These are phyloP conservation scores for Archips crataeganus DNA, from an alignment of 2,888 invertebrate species.

Conservation along the genomic window DNA sequence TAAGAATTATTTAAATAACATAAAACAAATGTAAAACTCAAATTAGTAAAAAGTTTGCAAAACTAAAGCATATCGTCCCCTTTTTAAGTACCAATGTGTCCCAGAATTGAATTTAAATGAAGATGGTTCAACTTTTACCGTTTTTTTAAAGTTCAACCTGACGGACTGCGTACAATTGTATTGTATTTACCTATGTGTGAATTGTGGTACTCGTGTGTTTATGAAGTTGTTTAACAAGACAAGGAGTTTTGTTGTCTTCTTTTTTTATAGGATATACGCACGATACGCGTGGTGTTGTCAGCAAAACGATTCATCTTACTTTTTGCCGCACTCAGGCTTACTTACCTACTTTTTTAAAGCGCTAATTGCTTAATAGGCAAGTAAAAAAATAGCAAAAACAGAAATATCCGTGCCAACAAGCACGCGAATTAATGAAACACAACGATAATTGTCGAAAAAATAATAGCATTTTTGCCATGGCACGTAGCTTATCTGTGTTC, in stretches of 20 bases:
- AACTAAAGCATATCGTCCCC: too few species aligned
- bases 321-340: slow-evolving; percentile 26
- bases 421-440: slow-evolving; percentile 59
- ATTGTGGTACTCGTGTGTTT: not conserved
- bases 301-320: slow-evolving; percentile 28
- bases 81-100: too few species aligned
- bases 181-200: too few species aligned
- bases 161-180: not conserved
- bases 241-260: slow-evolving; percentile 14
- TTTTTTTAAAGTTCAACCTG: too few species aligned
- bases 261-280: slow-evolving; percentile 35
- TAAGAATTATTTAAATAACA: too few species aligned
- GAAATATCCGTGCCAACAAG: slow-evolving; percentile 36
- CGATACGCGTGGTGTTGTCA: slow-evolving; percentile 24
- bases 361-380: slow-evolving; percentile 31
- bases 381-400: slow-evolving; percentile 27
- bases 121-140: too few species aligned
- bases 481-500: slow-evolving; percentile 62
- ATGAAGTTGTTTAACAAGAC: slow-evolving; percentile 1
- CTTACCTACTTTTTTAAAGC: slow-evolving; percentile 19
- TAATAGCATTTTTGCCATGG: slow-evolving; percentile 57
- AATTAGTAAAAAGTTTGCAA: too few species aligned
- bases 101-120: too few species aligned
- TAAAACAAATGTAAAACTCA: too few species aligned
- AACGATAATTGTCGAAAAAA: slow-evolving; percentile 56